These are phyloP conservation scores for Pseudomyrmex flavicornis DNA, from an alignment of 1,140 invertebrate species.

Conservation along the genomic window DNA sequence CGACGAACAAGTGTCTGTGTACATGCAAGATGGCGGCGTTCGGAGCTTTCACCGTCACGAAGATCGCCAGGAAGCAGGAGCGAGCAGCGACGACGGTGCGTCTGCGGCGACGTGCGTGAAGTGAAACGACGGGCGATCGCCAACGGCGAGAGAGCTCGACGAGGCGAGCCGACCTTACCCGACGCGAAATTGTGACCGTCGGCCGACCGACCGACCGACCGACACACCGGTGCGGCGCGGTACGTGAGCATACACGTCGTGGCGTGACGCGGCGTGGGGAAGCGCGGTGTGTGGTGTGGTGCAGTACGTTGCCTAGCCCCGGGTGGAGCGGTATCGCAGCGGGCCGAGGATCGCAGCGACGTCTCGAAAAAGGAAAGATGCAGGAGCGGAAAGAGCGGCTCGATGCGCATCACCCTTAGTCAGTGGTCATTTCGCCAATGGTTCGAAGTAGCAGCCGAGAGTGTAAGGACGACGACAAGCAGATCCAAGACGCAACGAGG, in stretches of 20 bases:
- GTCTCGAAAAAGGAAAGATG: conserved; percentile 65
- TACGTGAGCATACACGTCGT: conserved; percentile 1
- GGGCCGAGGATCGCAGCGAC: conserved; percentile 57
- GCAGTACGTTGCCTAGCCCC: conserved; percentile 24
- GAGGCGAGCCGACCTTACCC: not conserved
- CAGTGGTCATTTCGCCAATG: not conserved
- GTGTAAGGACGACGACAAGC: not conserved
- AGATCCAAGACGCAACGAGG: conserved; percentile 11
- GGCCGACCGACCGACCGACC: not conserved
- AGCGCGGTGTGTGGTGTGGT: conserved; percentile 9
- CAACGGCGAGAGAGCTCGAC: not conserved
- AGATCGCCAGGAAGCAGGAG: conserved; percentile 61
- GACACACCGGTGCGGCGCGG: not conserved
- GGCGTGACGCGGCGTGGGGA: not conserved
- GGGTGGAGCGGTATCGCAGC: conserved; percentile 66
- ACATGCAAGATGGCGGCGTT: conserved; percentile 80
- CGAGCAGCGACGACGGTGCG: not conserved
- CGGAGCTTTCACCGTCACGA: conserved; percentile 67
- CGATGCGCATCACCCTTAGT: conserved; percentile 45
- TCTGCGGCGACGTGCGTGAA: conserved; percentile 18
- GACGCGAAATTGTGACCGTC: not conserved
- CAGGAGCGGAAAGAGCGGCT: conserved; percentile 47
- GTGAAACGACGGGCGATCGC: not conserved
- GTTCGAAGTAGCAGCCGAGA: conserved; percentile 40
- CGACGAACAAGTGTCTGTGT: conserved; percentile 77